phyloP scores from a whole-genome alignment of 2,888 invertebrate genomes.

The Hartigia nigra region DNA sequence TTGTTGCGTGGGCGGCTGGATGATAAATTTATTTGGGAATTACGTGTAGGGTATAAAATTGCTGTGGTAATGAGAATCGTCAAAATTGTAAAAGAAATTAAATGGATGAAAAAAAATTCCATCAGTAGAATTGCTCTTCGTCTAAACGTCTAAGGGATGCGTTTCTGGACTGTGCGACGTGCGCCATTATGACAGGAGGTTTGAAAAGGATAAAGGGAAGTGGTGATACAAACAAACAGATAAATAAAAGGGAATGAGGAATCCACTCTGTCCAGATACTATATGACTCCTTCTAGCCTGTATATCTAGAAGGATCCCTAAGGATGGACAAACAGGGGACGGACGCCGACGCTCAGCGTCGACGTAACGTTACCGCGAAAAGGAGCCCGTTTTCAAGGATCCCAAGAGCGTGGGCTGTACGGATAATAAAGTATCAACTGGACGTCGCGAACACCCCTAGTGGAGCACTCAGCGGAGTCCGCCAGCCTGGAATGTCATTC shows the following conservation, averaged over 20 bases:
- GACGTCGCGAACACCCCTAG: constrained; percentile 15
- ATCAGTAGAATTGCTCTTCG: background rate
- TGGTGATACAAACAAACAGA: background rate
- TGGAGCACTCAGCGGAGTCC: constrained; percentile 18
- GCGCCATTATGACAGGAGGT: background rate
- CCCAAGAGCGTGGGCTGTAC: constrained; percentile 13
- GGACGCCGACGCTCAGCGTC: background rate
- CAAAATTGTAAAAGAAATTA: background rate
- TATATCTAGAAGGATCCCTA: background rate
- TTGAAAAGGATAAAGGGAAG: background rate
- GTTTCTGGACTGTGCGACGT: background rate
- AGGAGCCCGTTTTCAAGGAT: constrained; percentile 9
- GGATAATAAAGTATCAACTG: constrained; percentile 24
- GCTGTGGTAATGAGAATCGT: background rate
- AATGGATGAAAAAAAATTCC: background rate
- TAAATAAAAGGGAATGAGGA: background rate
- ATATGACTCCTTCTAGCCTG: background rate
- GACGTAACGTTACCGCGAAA: constrained; percentile 4
- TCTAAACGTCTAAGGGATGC: background rate
- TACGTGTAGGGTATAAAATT: background rate
- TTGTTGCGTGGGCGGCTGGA: background rate
- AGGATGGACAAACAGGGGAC: background rate
- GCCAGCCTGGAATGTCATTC: constrained; percentile 25
- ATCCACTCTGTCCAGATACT: background rate
- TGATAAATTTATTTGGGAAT: background rate